Percentiles rank a stretch among this genome's conserved stretches.
Evolutionary conservation across 2,888 invertebrate species (phyloP).

Genomic region (Chymomyza caudatula): DNA sequence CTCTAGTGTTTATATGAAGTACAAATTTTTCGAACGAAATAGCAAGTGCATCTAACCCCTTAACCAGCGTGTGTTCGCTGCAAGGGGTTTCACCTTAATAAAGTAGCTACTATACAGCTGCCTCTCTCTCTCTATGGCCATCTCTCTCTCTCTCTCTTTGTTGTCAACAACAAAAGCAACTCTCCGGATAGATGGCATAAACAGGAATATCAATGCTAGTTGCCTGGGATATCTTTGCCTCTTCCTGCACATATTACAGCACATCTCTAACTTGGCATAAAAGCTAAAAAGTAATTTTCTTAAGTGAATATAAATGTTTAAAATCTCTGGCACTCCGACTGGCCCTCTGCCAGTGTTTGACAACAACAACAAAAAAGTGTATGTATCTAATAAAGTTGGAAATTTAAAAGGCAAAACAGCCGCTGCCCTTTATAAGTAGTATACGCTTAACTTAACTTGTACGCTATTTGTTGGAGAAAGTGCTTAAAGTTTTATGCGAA

Average conservation of each 20-base stretch:
- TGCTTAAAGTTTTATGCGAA: slow-evolving; percentile 63
- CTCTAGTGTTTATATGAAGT: too few species aligned
- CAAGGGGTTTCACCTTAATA: too few species aligned
- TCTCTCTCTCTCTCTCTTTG: too few species aligned
- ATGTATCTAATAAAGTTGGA: slow-evolving; percentile 1
- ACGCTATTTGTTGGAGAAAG: slow-evolving; percentile 49
- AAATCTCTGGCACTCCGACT: slow-evolving; percentile 4
- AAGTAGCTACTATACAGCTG: not conserved
- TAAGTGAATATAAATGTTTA: slow-evolving; percentile 74
- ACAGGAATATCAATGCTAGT: slow-evolving; percentile 42
- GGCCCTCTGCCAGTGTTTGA: not conserved
- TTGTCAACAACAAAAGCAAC: slow-evolving; percentile 40
- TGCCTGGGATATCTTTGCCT: slow-evolving; percentile 7
- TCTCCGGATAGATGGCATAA: slow-evolving; percentile 43
- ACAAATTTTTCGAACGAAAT: too few species aligned
- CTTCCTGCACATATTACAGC: slow-evolving; percentile 47
- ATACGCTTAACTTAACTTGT: slow-evolving; percentile 25
- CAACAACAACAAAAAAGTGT: not conserved
- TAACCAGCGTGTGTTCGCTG: too few species aligned
- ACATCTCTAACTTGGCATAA: slow-evolving; percentile 42
- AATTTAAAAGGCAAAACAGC: slow-evolving; percentile 56
- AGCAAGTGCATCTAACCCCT: too few species aligned
- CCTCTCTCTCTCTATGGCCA: too few species aligned
- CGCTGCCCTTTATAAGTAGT: not conserved
- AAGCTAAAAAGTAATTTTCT: slow-evolving; percentile 68